These are phyloP conservation scores for Monodelphis domestica DNA, from an alignment of 2,797 vertebrate species.

Conservation along the genomic window DNA sequence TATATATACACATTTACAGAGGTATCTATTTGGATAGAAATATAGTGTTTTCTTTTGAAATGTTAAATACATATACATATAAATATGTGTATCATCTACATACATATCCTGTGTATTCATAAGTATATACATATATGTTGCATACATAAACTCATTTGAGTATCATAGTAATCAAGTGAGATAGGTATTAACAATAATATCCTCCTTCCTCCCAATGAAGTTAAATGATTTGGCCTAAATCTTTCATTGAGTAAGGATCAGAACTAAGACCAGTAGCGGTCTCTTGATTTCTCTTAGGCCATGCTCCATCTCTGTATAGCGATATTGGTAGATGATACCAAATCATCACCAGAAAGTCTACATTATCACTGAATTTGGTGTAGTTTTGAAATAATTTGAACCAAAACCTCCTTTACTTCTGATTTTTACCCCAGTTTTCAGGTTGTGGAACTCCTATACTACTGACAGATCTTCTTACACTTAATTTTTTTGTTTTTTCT, in stretches of 20 bases:
- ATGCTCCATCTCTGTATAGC: background rate
- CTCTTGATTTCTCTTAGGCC: background rate
- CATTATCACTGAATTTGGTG: background rate
- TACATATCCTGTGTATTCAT: no score
- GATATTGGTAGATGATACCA: background rate
- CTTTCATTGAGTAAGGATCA: background rate
- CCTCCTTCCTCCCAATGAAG: background rate
- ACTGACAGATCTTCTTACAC: no score
- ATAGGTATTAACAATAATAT: background rate
- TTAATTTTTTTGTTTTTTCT: no score
- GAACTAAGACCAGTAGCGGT: background rate
- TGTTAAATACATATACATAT: no score
- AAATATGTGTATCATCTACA: no score
- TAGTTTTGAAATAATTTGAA: background rate
- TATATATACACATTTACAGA: background rate
- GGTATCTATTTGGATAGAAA: background rate
- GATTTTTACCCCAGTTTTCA: no score
- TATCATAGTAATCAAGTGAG: background rate
- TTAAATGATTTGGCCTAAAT: background rate
- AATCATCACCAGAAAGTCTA: background rate
- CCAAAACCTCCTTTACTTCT: no score
- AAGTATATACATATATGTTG: no score
- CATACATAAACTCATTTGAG: background rate
- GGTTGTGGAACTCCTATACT: no score
- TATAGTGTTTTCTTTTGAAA: no score